phyloP scores from a whole-genome alignment of 2,888 invertebrate genomes.

The Agrotis segetum region DNA sequence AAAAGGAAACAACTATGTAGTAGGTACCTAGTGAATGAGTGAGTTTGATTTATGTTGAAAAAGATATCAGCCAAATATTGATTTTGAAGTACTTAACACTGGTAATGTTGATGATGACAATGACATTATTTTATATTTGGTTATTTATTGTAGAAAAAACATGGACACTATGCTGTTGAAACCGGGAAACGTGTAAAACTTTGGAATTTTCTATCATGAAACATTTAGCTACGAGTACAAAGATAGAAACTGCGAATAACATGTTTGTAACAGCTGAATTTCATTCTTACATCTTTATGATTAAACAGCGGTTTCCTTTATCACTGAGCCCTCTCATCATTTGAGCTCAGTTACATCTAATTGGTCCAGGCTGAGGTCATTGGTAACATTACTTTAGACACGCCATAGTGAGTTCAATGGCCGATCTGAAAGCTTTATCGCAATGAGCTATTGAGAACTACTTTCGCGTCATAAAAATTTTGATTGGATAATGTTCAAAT shows the following conservation, averaged over 20 bases:
- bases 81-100: too few relatives aligned
- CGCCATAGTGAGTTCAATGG: slow-evolving; percentile 7
- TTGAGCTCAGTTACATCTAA: neutral
- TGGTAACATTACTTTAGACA: neutral
- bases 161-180: neutral
- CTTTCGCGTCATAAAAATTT: slow-evolving; percentile 3
- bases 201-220: neutral
- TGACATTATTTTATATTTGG: too few relatives aligned
- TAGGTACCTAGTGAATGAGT: neutral
- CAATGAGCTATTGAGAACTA: neutral
- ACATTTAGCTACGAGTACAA: neutral
- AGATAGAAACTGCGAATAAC: neutral
- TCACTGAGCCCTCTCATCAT: neutral
- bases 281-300: neutral
- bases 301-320: neutral
- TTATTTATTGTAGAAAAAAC: too few relatives aligned
- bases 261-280: neutral
- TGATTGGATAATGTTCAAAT: neutral
- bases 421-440: neutral
- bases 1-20: neutral
- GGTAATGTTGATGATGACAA: too few relatives aligned
- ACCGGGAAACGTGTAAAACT: neutral
- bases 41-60: neutral
- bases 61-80: neutral
- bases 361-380: slow-evolving; percentile 14